Base-by-base conservation (phyloP, 2,888 invertebrate genomes). In the Gandaritis pyraliata region DNA sequence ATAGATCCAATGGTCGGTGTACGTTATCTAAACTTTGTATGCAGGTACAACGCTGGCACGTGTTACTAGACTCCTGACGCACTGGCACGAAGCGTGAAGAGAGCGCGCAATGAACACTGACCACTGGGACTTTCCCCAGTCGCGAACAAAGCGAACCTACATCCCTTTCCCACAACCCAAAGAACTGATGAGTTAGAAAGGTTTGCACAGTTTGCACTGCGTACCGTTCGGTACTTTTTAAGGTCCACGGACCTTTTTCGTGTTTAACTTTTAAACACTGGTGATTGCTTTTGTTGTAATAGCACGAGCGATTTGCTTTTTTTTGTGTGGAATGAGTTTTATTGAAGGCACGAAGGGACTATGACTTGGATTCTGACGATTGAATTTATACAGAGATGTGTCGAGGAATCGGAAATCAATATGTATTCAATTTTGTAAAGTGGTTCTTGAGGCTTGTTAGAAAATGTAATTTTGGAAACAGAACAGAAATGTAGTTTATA, bases 41-140 rank as follows among this genome's bases (percentile, higher is more conserved):
- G 6, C 95, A 98, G 90, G 95, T 98, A 63, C 97, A 97, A 81
- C 95, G 98, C 57, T 98, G 98, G 98, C 98, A 98, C 86, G 95
- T 98, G 38, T 89, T 98, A 65, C 94, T 98, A 73, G 95, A 95
- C 82, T 95, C 95, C 86, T 94, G 94, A 94, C 94, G 93, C 73
- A 77, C 90, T 63, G 74, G 78, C 66, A 86, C 86, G 16, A 90
- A 90, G 85, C 76, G 82, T 78, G 81, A 58, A 66, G 79, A 65
- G 61, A 76, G 67, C 66, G 77, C 82, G 73, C 76, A 72, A 60
- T 87, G 85, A 84, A 73, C 69, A 49, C 49, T 10, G 67, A 70
- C 73, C 71, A 65, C 55, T 47, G 58, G 61, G 56, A 56, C 49
- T 29, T 65, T 46, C 41, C 69, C 61, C 53, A 58, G 56, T 51